Evolutionary conservation across 2,797 vertebrate species (phyloP).

Genomic region (Falco novaeseelandiae): DNA sequence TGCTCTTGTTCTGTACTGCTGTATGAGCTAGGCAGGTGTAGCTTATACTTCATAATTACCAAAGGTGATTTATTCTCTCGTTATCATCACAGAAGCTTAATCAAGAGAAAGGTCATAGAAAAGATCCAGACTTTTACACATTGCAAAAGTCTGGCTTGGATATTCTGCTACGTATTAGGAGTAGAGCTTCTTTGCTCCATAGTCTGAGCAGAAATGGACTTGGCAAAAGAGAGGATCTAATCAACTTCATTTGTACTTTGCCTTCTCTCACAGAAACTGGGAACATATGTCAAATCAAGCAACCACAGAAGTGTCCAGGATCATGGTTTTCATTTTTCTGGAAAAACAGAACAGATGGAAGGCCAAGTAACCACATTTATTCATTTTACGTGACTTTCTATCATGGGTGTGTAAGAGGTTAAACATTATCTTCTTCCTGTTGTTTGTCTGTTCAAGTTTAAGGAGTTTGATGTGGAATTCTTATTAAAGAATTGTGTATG

Average conservation of each 20-base stretch:
- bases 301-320: background rate
- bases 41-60: background rate
- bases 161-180: background rate
- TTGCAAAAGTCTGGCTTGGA: background rate
- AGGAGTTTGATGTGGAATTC: background rate
- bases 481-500: background rate
- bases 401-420: background rate
- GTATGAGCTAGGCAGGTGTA: background rate
- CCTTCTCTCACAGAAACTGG: background rate
- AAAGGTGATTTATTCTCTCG: background rate
- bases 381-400: background rate
- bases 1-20: background rate
- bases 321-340: constrained; percentile 18
- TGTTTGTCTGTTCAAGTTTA: background rate
- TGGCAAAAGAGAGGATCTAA: background rate
- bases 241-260: constrained; percentile 37
- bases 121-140: background rate
- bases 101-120: background rate
- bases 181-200: background rate
- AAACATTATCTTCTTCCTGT: background rate
- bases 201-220: background rate
- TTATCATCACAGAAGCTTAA: constrained; percentile 28
- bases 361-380: background rate
- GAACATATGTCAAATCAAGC: constrained; percentile 19
- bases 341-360: background rate